These are phyloP conservation scores for Ascaphus truei DNA, from an alignment of 2,113 vertebrate genomes.

Conservation along the genomic window DNA sequence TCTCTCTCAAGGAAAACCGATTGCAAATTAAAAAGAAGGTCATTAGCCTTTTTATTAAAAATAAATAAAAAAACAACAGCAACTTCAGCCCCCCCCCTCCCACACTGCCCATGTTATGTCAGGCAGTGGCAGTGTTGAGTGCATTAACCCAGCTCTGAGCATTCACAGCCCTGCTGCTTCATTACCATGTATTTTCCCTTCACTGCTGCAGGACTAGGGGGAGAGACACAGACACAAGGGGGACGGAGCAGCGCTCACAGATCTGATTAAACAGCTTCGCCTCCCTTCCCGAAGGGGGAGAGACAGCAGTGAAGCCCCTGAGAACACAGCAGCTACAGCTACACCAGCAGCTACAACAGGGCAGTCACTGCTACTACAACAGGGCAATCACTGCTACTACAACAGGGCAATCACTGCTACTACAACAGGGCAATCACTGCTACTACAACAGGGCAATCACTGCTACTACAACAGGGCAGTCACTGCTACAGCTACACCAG, in stretches of 20 bases:
- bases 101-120: constrained; percentile 62
- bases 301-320: neutral
- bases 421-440: too few relatives aligned
- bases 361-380: too few relatives aligned
- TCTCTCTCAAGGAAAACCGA: too few relatives aligned
- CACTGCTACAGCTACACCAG: too few relatives aligned
- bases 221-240: too few relatives aligned
- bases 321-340: neutral
- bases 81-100: constrained; percentile 2
- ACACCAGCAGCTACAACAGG: too few relatives aligned
- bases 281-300: neutral
- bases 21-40: too few relatives aligned
- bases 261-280: constrained; percentile 35
- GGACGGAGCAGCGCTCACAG: constrained; percentile 11
- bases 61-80: constrained; percentile 21
- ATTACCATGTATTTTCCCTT: constrained; percentile 42
- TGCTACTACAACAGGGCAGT: too few relatives aligned
- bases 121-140: constrained; percentile 69
- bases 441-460: too few relatives aligned
- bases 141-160: constrained; percentile 50
- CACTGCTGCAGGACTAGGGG: constrained; percentile 37
- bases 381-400: too few relatives aligned
- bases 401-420: too few relatives aligned
- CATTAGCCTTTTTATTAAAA: too few relatives aligned
- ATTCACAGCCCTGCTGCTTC: constrained; percentile 46